Evolutionary conservation across 2,113 vertebrate species (phyloP), one percentile per base, ranked within the genome.

Genomic region (Eidolon helvum): DNA sequence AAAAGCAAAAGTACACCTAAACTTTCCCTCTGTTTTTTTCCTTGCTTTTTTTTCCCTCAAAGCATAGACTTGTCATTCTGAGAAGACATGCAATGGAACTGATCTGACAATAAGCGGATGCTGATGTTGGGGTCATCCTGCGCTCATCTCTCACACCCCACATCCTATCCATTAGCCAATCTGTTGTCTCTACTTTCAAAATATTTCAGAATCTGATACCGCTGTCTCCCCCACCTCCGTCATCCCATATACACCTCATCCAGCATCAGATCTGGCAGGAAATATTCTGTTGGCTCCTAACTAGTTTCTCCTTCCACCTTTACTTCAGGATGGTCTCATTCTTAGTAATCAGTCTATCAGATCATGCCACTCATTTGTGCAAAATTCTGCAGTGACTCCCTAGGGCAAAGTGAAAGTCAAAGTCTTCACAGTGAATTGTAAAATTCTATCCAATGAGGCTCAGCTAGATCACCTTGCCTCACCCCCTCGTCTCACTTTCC

Each of bases 1-100:
- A 82, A 78, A 97, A 98, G 78, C 35, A 82, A 92, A 95, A 95
- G 40, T 43, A 11, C 26, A 82, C 43, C 63, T 69, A 84, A 90
- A 77, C 19, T 82, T 79, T 65, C n/a, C 50, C 65, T 48, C 68
- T 80, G 19, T 87, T 75, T 72, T 18, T 75, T 61, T 57, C 55
- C 28, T 5, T n/a, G 10, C n/a, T 19, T 59, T 78, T 65, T 57
- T 7, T 43, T 59, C n/a, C n/a, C n/a, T 77, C 66, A 43, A 92
- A 96, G 78, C 50, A 38, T 2, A 22, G 86, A 35, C 21, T 55
- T 38, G 38, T 63, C 53, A 26, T 9, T 33, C 59, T 38, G 14
- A 88, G 75, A 75, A 75, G 65, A 12, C 53, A n/a, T 7, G 10
- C 5, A 19, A 30, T 3, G 33, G 48, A 61, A 82, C 1, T 16